These are phyloP conservation scores for Anadara kagoshimensis DNA, from an alignment of 1,140 invertebrate genomes.

Conservation along the genomic window DNA sequence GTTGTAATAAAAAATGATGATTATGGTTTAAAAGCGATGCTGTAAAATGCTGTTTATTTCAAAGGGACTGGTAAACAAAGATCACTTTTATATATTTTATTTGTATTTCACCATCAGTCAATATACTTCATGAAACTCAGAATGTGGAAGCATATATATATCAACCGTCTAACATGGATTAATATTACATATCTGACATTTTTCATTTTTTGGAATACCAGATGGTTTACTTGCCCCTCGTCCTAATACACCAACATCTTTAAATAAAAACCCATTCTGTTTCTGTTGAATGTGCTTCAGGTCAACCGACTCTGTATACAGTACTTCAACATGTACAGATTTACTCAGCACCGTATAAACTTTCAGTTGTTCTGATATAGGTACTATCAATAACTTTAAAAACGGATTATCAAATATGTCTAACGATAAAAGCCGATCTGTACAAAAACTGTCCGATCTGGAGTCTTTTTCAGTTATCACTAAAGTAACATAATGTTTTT, in stretches of 20 bases:
- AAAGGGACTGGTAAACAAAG: too few relatives aligned
- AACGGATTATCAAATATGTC: slow-evolving; percentile 33
- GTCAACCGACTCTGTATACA: slow-evolving; percentile 44
- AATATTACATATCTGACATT: slow-evolving; percentile 22
- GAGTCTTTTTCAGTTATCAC: slow-evolving; percentile 41
- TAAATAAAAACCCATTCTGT: slow-evolving; percentile 1
- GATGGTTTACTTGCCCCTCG: slow-evolving; percentile 14
- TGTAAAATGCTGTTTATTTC: too few relatives aligned
- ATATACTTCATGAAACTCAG: too few relatives aligned
- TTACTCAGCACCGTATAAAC: slow-evolving; percentile 8
- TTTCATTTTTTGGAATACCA: slow-evolving; percentile 27
- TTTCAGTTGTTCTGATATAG: neutral
- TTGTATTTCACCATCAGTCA: too few relatives aligned
- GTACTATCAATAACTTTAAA: neutral
- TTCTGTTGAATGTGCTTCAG: neutral
- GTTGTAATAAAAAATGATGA: too few relatives aligned
- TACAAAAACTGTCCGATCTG: slow-evolving; percentile 53
- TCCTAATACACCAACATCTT: neutral
- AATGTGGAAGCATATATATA: too few relatives aligned
- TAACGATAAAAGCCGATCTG: slow-evolving; percentile 28
- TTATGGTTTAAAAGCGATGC: too few relatives aligned
- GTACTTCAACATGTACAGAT: slow-evolving; percentile 24
- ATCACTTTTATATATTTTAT: too few relatives aligned
- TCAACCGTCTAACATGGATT: too few relatives aligned
- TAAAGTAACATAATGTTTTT: slow-evolving; percentile 48